Conservation (phyloP, 1,140 invertebrate species). For the Zaprionus kolodkinae region DNA sequence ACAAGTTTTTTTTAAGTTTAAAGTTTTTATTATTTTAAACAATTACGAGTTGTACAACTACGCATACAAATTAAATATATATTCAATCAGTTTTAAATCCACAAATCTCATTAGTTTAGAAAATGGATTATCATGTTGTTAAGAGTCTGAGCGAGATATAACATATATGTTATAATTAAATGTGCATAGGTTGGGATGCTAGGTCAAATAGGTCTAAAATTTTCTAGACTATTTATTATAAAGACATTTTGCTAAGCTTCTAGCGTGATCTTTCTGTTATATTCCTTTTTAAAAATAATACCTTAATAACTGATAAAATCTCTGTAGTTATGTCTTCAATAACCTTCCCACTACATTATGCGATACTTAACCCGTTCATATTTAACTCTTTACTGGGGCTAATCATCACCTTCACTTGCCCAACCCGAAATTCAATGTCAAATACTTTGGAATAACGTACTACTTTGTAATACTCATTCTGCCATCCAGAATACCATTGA, state of each 20-base stretch:
- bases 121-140: too few relatives aligned
- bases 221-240: too few relatives aligned
- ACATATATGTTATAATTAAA: too few relatives aligned
- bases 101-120: too few relatives aligned
- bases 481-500: slow-evolving; percentile 39
- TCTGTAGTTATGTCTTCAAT: neutral
- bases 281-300: too few relatives aligned
- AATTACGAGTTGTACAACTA: neutral
- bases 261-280: too few relatives aligned
- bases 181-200: too few relatives aligned
- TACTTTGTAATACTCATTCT: neutral
- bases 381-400: neutral
- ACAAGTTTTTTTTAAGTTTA: neutral
- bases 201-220: too few relatives aligned
- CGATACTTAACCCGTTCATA: neutral
- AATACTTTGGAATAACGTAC: slow-evolving; percentile 1
- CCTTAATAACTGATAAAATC: neutral
- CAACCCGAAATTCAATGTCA: slow-evolving; percentile 12
- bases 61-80: slow-evolving; percentile 3
- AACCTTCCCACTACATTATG: neutral
- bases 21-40: neutral
- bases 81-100: neutral
- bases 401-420: slow-evolving; percentile 7
- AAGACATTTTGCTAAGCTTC: too few relatives aligned
- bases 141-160: too few relatives aligned